Percentiles rank a stretch among this genome's conserved stretches.
phyloP scores from a whole-genome alignment of 92 coral and sea anemone species.

The Phenganax stokvisi region DNA sequence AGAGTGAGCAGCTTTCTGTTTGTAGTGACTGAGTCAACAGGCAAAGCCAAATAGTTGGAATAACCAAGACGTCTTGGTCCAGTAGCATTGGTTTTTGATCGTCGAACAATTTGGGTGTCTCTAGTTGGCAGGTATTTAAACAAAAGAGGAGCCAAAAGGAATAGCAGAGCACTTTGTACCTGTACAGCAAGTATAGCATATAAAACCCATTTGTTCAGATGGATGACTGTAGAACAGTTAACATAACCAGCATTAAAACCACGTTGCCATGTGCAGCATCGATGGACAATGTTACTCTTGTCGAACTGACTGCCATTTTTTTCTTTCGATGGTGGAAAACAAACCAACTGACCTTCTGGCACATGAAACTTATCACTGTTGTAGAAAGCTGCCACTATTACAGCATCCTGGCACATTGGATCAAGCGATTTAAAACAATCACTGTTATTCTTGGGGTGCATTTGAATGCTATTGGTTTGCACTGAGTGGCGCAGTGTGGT shows the following conservation, averaged over 20 bases:
- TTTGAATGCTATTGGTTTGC: neutral
- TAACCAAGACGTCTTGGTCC: slow-evolving; percentile 39
- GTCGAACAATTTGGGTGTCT: slow-evolving; percentile 62
- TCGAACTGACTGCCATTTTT: neutral
- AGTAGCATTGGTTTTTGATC: slow-evolving; percentile 42
- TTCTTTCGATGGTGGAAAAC: slow-evolving; percentile 28
- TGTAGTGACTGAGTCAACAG: slow-evolving; percentile 42
- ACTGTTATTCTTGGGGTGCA: slow-evolving; percentile 20
- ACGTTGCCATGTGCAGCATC: slow-evolving; percentile 55
- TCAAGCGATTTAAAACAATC: slow-evolving; percentile 15
- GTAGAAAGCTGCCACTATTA: slow-evolving; percentile 31
- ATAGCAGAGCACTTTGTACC: slow-evolving; percentile 28
- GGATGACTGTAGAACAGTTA: slow-evolving; percentile 50
- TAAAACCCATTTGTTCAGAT: slow-evolving; percentile 61
- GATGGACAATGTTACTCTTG: slow-evolving; percentile 36
- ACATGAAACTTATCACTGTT: slow-evolving; percentile 4
- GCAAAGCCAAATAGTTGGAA: slow-evolving; percentile 45
- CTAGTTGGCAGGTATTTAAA: slow-evolving; percentile 74
- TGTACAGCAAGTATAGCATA: slow-evolving; percentile 52
- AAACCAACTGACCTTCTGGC: slow-evolving; percentile 18
- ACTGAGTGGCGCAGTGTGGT: slow-evolving; percentile 55
- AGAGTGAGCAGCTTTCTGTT: slow-evolving; percentile 41
- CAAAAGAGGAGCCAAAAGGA: slow-evolving; percentile 55
- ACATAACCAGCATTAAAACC: slow-evolving; percentile 39
- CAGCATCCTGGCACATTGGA: slow-evolving; percentile 20